Percentiles rank a stretch among this genome's conserved stretches.
Conservation (phyloP, 2,113 vertebrate genomes). For the Thymallus thymallus region DNA sequence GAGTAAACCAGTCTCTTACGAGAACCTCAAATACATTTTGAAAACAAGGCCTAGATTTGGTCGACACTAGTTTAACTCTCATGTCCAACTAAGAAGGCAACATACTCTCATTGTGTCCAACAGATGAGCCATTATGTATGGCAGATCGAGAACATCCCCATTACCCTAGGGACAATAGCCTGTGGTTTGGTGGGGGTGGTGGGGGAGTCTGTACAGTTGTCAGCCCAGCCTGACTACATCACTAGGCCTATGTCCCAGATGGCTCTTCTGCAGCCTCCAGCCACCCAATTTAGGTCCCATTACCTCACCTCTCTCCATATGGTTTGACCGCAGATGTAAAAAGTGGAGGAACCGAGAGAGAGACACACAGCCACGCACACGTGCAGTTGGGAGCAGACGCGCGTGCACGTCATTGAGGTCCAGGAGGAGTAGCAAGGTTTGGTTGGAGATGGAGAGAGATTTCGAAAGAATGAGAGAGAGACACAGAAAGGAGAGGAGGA, state of each 20-base stretch:
- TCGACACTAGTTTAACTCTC: too few relatives aligned
- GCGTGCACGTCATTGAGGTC: neutral
- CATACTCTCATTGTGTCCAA: too few relatives aligned
- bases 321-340: neutral
- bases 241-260: neutral
- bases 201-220: too few relatives aligned
- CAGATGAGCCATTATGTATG: too few relatives aligned
- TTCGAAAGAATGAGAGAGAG: too few relatives aligned
- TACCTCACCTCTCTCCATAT: slow-evolving; percentile 6
- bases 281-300: neutral
- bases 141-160: too few relatives aligned
- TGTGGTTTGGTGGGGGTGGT: neutral
- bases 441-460: neutral
- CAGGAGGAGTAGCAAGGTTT: neutral
- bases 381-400: neutral
- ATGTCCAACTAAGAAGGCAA: too few relatives aligned
- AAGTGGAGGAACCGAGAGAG: neutral
- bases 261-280: neutral
- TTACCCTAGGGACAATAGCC: neutral
- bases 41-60: too few relatives aligned
- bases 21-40: too few relatives aligned
- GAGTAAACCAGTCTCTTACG: too few relatives aligned
- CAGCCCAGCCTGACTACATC: too few relatives aligned
- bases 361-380: neutral
- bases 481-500: too few relatives aligned